Conservation (phyloP, 2,113 vertebrate species). For the Oreotrochilus melanogaster region DNA sequence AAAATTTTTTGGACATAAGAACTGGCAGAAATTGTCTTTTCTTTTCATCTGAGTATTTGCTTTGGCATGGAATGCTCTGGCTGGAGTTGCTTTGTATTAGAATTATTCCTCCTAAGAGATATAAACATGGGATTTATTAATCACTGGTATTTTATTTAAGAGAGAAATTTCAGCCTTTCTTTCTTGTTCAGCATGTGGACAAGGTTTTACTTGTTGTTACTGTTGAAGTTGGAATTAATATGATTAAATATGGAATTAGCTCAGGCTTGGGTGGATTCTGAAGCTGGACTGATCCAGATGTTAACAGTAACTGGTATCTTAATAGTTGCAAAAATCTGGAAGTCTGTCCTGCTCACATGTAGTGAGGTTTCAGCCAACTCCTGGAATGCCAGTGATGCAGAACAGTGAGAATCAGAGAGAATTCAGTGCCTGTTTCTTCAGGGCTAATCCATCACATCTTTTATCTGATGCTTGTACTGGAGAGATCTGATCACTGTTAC, state of each 20-base stretch:
- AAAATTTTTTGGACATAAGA: slow-evolving; percentile 53
- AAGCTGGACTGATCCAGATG: slow-evolving; percentile 12
- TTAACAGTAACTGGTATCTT: slow-evolving; percentile 24
- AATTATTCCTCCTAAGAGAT: slow-evolving; percentile 64
- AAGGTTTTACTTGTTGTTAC: slow-evolving; percentile 42
- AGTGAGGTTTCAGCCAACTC: background rate
- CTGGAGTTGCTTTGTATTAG: slow-evolving; percentile 59
- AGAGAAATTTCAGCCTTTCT: slow-evolving; percentile 45
- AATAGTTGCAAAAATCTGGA: slow-evolving; percentile 9
- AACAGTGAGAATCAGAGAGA: background rate
- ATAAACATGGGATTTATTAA: slow-evolving; percentile 76
- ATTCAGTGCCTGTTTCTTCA: background rate
- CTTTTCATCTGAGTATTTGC: slow-evolving; percentile 63
- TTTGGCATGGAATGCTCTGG: slow-evolving; percentile 59
- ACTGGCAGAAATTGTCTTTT: slow-evolving; percentile 59
- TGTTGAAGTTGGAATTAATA: slow-evolving; percentile 45
- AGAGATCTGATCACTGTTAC: background rate
- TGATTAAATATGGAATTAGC: slow-evolving; percentile 58
- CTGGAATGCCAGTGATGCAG: background rate
- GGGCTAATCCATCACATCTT: background rate
- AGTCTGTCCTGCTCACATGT: background rate
- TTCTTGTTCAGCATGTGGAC: slow-evolving; percentile 38
- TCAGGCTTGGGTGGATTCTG: slow-evolving; percentile 42
- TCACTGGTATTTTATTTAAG: slow-evolving; percentile 63
- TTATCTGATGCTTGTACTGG: background rate